Evolutionary conservation across 2,888 invertebrate species (phyloP).

Genomic region (Mamestra brassicae): DNA sequence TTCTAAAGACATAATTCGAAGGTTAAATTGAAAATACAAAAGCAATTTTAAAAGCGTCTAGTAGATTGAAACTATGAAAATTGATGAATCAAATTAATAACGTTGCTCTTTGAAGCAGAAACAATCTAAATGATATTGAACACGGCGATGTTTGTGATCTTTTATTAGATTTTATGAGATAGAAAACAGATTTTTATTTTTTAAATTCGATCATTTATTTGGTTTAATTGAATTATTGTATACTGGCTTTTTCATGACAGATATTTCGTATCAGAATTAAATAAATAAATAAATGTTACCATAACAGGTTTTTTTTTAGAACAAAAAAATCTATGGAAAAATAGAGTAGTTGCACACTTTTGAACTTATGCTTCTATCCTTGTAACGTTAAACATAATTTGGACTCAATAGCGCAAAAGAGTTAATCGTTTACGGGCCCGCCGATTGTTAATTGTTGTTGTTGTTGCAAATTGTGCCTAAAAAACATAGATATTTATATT

Average conservation of each 20-base stretch:
- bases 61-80: constrained; percentile 41
- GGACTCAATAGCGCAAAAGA: too few relatives aligned
- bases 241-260: neutral
- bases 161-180: constrained; percentile 24
- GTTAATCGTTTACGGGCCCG: too few relatives aligned
- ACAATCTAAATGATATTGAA: constrained; percentile 41
- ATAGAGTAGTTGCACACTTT: too few relatives aligned
- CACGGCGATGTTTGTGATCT: constrained; percentile 15
- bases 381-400: too few relatives aligned
- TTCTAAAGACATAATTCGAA: constrained; percentile 14
- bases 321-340: too few relatives aligned
- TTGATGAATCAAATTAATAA: constrained; percentile 42
- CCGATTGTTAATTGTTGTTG: too few relatives aligned
- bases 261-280: too few relatives aligned
- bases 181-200: constrained; percentile 6
- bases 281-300: too few relatives aligned
- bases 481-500: too few relatives aligned
- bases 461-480: too few relatives aligned
- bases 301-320: too few relatives aligned
- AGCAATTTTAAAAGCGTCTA: constrained; percentile 30
- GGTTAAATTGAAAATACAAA: constrained; percentile 38
- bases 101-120: constrained; percentile 41
- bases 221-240: neutral
- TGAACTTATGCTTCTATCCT: too few relatives aligned
- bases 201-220: constrained; percentile 10